A percentile compares a stretch with the other conserved stretches of the same genome.
Conservation (phyloP, 2,797 vertebrate species). For the Sebastes iracundus region DNA sequence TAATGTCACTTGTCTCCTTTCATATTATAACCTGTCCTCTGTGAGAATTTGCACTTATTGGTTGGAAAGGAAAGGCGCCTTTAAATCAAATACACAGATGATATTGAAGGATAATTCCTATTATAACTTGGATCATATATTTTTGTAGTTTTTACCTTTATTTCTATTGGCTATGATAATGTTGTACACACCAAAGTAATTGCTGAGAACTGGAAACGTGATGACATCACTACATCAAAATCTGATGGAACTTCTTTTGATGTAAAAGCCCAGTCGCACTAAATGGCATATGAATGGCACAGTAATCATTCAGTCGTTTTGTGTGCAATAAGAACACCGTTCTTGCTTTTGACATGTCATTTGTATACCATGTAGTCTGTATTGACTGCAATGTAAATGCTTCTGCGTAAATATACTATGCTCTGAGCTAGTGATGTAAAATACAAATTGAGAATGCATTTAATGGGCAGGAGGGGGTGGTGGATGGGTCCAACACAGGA, state of each 20-base stretch:
- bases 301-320: too few species aligned
- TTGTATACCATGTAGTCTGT: too few species aligned
- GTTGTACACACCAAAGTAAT: not conserved
- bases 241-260: not conserved
- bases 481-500: too few species aligned
- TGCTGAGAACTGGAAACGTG: not conserved
- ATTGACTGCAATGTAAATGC: too few species aligned
- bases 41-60: not conserved
- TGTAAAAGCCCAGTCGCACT: not conserved
- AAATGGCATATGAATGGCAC: too few species aligned
- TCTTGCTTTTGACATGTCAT: too few species aligned
- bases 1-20: not conserved
- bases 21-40: not conserved
- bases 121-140: not conserved
- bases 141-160: not conserved
- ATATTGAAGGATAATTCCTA: not conserved
- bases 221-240: not conserved
- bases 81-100: not conserved
- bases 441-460: too few species aligned
- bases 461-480: too few species aligned
- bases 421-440: too few species aligned
- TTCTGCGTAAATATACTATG: too few species aligned
- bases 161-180: not conserved
- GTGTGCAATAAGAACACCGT: rapidly evolving
- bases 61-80: not conserved